Evolutionary conservation across 1,140 invertebrate species (phyloP).

Genomic region (Drosophila virilis): DNA sequence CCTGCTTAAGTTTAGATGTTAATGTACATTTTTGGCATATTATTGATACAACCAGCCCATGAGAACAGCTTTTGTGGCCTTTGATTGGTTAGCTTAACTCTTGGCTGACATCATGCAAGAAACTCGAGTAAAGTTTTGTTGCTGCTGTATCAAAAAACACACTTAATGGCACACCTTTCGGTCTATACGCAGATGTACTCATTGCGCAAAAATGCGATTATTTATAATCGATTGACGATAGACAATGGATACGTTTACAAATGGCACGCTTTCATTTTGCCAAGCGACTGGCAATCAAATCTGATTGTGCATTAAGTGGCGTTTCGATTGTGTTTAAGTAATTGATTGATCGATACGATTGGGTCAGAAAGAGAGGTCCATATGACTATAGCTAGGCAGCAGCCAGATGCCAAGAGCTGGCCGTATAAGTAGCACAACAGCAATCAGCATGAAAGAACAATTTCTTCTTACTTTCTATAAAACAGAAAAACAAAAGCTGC

Average conservation of each 20-base stretch:
- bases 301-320: constrained; percentile 42
- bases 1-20: neutral
- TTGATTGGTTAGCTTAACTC: neutral
- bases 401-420: constrained; percentile 22
- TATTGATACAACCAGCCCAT: neutral
- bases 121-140: constrained; percentile 3
- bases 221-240: constrained; percentile 38
- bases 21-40: neutral
- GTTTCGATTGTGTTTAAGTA: constrained; percentile 59
- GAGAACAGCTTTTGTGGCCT: constrained; percentile 2
- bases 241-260: constrained; percentile 36
- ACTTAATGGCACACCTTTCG: constrained; percentile 49
- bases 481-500: constrained; percentile 60
- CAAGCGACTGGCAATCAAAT: constrained; percentile 45
- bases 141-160: constrained; percentile 37
- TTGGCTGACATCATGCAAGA: constrained; percentile 62
- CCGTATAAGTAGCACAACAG: constrained; percentile 64
- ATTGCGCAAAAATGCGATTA: constrained; percentile 71
- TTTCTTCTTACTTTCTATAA: constrained; percentile 81
- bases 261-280: constrained; percentile 72
- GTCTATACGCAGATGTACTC: constrained; percentile 13
- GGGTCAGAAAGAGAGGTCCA: constrained; percentile 27
- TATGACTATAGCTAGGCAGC: constrained; percentile 4
- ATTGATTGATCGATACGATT: constrained; percentile 65
- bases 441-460: constrained; percentile 65